Evolutionary conservation across 2,888 invertebrate genomes (phyloP), one percentile per base, ranked within the genome.

Genomic region (Athalia circularis): DNA sequence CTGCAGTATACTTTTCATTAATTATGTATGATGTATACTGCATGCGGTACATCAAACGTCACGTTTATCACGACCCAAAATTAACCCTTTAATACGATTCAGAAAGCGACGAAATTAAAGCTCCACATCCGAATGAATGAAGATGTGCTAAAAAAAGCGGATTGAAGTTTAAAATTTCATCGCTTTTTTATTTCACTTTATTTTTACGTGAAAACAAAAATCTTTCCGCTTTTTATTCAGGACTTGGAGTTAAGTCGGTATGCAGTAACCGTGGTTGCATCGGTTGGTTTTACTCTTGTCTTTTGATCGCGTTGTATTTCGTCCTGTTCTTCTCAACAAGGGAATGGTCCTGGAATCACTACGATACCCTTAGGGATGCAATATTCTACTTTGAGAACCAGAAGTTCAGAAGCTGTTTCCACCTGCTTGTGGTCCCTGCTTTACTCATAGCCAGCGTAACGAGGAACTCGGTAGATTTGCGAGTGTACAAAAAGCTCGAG

Each of bases 401-500:
- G 29, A 75, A 62, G 52, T n/a, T 75, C 62, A 48, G 15, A 29
- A 29, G 62, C 9, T 75, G n/a, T 6, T 29, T 64, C 6, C 13
- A 48, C 43, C 75, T 75, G 29, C n/a, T 75, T 11, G 6, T 50
- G n/a, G 11, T 62, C 6, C 62, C 62, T 11, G 62, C 9, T 0
- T 48, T 75, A 6, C 57, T 72, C 4, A 59, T 59, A 13, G 13
- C 70, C 8, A 72, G 59, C 62, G 13, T 75, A 48, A 7, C 43
- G 5, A 64, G 47, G 50, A 75, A 48, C 50, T 75, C 62, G 50
- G 50, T 43, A 0, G 11, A 62, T 9, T 5, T n/a, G 1, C 9
- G 15, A 3, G 75, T 29, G 50, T 62, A 75, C 48, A 62, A 64
- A 50, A 75, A 62, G 29, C 62, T 75, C 75, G 43, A 9, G 5